Base-by-base conservation (phyloP, 1,140 invertebrate species). In the Thrips palmi region DNA sequence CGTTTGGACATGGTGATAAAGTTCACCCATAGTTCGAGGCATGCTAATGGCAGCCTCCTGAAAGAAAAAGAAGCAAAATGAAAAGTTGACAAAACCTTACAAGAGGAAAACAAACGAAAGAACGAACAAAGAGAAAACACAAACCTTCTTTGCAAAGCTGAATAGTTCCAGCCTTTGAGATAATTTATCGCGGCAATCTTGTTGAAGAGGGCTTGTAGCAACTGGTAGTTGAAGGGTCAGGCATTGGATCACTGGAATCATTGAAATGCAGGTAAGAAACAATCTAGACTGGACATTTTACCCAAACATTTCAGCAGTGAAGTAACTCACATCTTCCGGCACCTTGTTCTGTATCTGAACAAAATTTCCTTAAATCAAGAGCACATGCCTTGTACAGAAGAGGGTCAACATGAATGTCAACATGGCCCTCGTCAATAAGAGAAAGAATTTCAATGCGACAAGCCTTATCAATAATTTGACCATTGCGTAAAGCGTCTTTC, bases 321-420 rank as follows among this genome's bases (percentile, higher is more conserved):
- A 27, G 40, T 39, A 34, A 65, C 70, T 64, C 60, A 87, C 82
- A 72, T 65, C 80, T 68, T 40, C 87, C 86, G 51, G 82, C 77
- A 37, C 91, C 91, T 54, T 80, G 74, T 29, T 72, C 64, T 12
- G 93, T 61, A 51, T 81, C 71, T 45, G 68, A 69, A 56, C 92
- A 97, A 52, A 76, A 81, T 49, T 78, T 77, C n/a, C 76, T 62
- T 7, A 96, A 60, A 56, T 86, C 81, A 4, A 81, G 56, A 22
- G 75, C 65, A 55, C 83, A 86, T 2, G 80, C 74, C 44, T 70
- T 62, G 52, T 85, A 76, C 22, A 86, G 52, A 32, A 83, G 53
- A 1, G 82, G 82, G 64, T 86, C 82, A 1, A 77, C 78, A 42
- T 84, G 74, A 37, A 85, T 86, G 49, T 87, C 83, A 0, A 79